Evolutionary conservation across 2,113 vertebrate species (phyloP).

Genomic region (Oncorhynchus clarkii): DNA sequence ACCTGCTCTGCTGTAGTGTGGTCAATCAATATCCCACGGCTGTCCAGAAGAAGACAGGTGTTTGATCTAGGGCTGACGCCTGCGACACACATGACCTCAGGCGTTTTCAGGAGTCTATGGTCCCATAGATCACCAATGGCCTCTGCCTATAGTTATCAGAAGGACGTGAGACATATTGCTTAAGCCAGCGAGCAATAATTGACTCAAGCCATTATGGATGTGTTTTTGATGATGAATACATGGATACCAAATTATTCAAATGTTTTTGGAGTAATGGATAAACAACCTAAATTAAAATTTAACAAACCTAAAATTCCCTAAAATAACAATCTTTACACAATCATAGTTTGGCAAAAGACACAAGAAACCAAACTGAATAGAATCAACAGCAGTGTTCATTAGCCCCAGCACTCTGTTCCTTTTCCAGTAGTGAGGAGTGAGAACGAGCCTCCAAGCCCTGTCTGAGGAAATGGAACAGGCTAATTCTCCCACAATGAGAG

Average conservation of each 20-base stretch:
- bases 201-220: background rate
- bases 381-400: background rate
- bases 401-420: background rate
- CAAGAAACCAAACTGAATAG: background rate
- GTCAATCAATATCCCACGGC: slow-evolving; percentile 6
- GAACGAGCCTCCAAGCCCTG: background rate
- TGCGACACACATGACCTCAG: background rate
- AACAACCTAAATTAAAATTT: background rate
- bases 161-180: background rate
- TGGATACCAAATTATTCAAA: background rate
- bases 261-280: background rate
- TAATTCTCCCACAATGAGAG: slow-evolving; percentile 9
- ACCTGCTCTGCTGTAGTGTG: background rate
- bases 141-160: background rate
- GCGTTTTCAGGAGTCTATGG: background rate
- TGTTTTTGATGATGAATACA: background rate
- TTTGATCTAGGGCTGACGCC: background rate
- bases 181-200: background rate
- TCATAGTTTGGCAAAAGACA: background rate
- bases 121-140: background rate
- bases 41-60: background rate
- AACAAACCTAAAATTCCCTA: background rate
- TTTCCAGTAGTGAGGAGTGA: background rate
- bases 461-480: slow-evolving; percentile 6
- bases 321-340: background rate